A percentile compares a stretch with the other conserved stretches of the same genome.
Evolutionary conservation across 2,888 invertebrate species (phyloP).

Genomic region (Amorpha juglandis): DNA sequence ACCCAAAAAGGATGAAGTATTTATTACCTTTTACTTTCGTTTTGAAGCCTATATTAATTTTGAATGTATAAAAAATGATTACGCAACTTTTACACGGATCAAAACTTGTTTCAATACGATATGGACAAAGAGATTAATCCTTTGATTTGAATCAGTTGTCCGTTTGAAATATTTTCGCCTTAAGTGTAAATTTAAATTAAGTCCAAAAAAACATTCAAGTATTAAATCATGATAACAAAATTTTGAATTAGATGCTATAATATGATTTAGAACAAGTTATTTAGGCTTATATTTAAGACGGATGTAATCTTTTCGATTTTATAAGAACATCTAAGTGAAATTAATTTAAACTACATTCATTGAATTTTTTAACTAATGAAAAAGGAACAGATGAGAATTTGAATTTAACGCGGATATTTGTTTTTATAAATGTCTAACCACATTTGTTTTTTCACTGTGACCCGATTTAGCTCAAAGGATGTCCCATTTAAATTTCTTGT

Average conservation of each 20-base stretch:
- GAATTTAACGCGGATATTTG: no score
- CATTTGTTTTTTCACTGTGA: no score
- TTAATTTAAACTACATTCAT: no score
- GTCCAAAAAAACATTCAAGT: not conserved
- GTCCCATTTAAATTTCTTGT: no score
- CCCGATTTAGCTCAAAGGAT: no score
- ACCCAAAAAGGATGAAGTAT: slow-evolving; percentile 6
- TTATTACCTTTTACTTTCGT: slow-evolving; percentile 22
- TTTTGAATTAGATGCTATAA: not conserved
- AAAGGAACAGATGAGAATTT: no score
- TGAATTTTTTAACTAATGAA: no score
- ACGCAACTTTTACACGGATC: slow-evolving; percentile 14
- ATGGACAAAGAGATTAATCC: slow-evolving; percentile 11
- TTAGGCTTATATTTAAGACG: no score
- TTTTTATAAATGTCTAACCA: no score
- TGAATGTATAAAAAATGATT: slow-evolving; percentile 18
- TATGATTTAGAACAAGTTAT: no score
- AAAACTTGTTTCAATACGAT: slow-evolving; percentile 10
- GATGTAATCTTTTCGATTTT: no score
- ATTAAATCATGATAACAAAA: not conserved
- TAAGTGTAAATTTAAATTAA: not conserved
- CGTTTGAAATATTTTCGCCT: not conserved
- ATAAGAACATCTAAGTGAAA: no score
- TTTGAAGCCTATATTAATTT: slow-evolving; percentile 3
- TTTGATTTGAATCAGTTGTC: not conserved